Base-by-base conservation (phyloP, 2,797 vertebrate species). In the Smutsia gigantea region DNA sequence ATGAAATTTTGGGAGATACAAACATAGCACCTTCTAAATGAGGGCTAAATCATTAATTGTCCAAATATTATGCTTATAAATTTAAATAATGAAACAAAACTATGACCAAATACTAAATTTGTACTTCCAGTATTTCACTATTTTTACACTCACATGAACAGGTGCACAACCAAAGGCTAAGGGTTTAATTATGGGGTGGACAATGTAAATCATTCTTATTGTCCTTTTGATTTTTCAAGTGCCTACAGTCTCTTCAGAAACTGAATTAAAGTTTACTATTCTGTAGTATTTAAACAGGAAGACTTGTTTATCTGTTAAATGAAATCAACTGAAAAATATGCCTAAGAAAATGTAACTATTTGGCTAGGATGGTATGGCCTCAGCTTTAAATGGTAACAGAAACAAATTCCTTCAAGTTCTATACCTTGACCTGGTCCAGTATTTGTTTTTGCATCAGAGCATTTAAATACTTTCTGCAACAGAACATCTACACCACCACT, bases 81-180 rank as follows among this genome's bases (percentile, higher is more conserved):
- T 72, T 88, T 34, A 74, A 23, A 17, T 88, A 74, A 74, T 89
- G 53, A 94, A 87, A 78, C 19, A 88, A 89, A 90, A 69, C 37
- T 71, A 11, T 53, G 42, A 95, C 92, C 31, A 93, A 75, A 88
- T 81, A 42, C 6, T 82, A 75, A 89, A 72, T 94, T 83, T 84
- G 2, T 77, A 74, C 64, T 90, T 64, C 7, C 5, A 94, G 10
- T 74, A 55, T 68, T 89, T 92, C 57, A 83, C 21, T 83, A 39
- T 68, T 94, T 92, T 69, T 34, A 71, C 34, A 89, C 23, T 51
- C 11, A 87, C n/a, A 39, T 39, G 34, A 53, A 84, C n/a, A 64
- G 14, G 66, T 17, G 13, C 25, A 74, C 89, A 95, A 75, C 17
- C 31, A 63, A 92, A 89, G 21, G 31, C 66, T 79, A 57, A 85